Conservation (phyloP, 2,888 invertebrate species). For the Aethes cnicana region DNA sequence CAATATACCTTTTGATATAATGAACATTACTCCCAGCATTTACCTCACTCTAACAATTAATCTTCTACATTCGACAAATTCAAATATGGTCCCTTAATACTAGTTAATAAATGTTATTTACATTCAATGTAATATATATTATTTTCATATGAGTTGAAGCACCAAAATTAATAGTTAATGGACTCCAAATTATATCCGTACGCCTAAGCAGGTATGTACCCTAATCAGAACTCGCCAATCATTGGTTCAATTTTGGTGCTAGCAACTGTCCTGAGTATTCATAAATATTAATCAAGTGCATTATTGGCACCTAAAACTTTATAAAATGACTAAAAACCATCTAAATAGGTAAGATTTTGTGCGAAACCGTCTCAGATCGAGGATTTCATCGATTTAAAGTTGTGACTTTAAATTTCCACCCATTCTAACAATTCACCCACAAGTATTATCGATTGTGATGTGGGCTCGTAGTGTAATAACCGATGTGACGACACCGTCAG, state of each 20-base stretch:
- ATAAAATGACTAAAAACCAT: slow-evolving; percentile 29
- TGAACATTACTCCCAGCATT: too few relatives aligned
- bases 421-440: too few relatives aligned
- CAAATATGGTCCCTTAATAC: slow-evolving; percentile 3
- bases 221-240: not conserved
- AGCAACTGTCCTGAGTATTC: slow-evolving; percentile 16
- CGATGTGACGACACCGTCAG: slow-evolving; percentile 11
- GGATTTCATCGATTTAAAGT: slow-evolving; percentile 2
- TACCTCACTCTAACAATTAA: too few relatives aligned
- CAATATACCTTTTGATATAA: too few relatives aligned
- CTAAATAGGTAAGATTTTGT: slow-evolving; percentile 28
- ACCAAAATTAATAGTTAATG: slow-evolving; percentile 11
- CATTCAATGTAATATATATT: slow-evolving; percentile 15
- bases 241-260: slow-evolving; percentile 1
- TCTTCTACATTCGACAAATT: not conserved
- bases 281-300: slow-evolving; percentile 16
- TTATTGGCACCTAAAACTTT: not conserved
- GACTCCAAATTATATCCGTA: too few relatives aligned
- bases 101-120: slow-evolving; percentile 23
- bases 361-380: slow-evolving; percentile 1
- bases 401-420: too few relatives aligned
- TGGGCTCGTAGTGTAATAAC: too few relatives aligned
- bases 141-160: slow-evolving; percentile 11
- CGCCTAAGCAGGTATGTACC: too few relatives aligned
- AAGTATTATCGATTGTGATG: too few relatives aligned